Evolutionary conservation across 2,113 vertebrate genomes (phyloP).

Genomic region (Enhydra lutris): DNA sequence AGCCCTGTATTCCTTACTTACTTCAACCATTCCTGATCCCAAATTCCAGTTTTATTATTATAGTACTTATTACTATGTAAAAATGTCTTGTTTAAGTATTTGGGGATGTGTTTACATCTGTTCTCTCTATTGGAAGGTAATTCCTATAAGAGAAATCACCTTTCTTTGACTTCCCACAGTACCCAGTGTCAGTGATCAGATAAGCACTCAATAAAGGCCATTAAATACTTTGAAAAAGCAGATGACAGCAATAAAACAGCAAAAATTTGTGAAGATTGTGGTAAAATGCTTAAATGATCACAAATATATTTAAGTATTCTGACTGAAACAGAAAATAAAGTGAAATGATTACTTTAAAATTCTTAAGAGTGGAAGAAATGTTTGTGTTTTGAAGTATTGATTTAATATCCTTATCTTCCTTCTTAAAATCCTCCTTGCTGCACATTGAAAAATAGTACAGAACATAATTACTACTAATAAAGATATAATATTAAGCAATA

Average conservation of each 20-base stretch:
- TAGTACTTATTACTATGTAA: not conserved
- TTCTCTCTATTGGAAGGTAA: not conserved
- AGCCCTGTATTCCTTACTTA: not conserved
- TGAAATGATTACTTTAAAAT: constrained; percentile 23
- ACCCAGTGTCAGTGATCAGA: not conserved
- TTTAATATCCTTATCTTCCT: constrained; percentile 45
- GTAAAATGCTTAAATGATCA: not conserved
- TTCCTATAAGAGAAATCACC: not conserved
- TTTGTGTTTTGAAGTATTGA: constrained; percentile 52
- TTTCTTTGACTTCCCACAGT: not conserved
- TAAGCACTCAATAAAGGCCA: not conserved
- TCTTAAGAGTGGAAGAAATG: not conserved
- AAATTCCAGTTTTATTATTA: not conserved
- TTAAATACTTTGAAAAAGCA: constrained; percentile 21
- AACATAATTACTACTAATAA: constrained; percentile 62
- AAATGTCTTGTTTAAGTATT: not conserved
- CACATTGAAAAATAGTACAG: constrained; percentile 5
- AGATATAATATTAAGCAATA: constrained; percentile 55
- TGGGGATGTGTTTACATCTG: not conserved
- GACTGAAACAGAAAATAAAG: constrained; percentile 36
- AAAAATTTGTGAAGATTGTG: not conserved
- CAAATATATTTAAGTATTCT: constrained; percentile 21
- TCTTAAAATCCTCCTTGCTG: not conserved
- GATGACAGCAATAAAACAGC: not conserved
- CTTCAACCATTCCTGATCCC: not conserved